Base-by-base conservation (phyloP, 2,888 invertebrate genomes). In the Geotrupes spiniger region DNA sequence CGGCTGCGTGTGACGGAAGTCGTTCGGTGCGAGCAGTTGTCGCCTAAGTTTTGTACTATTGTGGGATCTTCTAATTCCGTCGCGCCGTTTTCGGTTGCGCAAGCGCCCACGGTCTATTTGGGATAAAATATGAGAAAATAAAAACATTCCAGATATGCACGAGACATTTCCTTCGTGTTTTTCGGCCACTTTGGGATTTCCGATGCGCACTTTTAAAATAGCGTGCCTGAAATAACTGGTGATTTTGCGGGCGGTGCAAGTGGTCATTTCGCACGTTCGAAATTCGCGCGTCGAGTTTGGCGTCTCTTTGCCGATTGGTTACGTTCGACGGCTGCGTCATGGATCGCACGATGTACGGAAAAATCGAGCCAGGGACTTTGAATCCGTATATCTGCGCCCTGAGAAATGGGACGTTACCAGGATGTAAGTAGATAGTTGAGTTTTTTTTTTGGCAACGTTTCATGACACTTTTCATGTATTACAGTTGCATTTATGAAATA, bases 341-440 rank as follows among this genome's bases (percentile, higher is more conserved):
- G 91, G 91, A 92, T 81, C 82, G 91, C 71, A 87, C 89, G 72
- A 91, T 90, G 89, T 92, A 92, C 72, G 91, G 91, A 60, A 90
- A 90, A 78, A 81, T 89, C 68, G 83, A 84, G 71, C 90, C 89
- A 44, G 89, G 89, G 65, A 87, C 86, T 69, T 83, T 90, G 73
- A 87, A 89, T 66, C 91, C 92, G 42, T 92, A 89, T 74, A 83
- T 89, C 74, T 89, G 91, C 72, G 84, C 88, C 43, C 79, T 88
- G 71, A 87, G 84, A 75, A 87, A 88, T 75, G 89, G 89, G 67
- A 87, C 87, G 59, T 83, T 85, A 64, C 90, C 90, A 62, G 90
- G 89, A 78, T 90, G 90, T 90, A 79, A 90, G 90, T 87, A 76
- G n/a, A n/a, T n/a, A n/a, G n/a, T n/a, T n/a, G n/a, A n/a, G n/a